Conservation (phyloP, 2,797 vertebrate species). For the Parauchenoglanis ngamensis region DNA sequence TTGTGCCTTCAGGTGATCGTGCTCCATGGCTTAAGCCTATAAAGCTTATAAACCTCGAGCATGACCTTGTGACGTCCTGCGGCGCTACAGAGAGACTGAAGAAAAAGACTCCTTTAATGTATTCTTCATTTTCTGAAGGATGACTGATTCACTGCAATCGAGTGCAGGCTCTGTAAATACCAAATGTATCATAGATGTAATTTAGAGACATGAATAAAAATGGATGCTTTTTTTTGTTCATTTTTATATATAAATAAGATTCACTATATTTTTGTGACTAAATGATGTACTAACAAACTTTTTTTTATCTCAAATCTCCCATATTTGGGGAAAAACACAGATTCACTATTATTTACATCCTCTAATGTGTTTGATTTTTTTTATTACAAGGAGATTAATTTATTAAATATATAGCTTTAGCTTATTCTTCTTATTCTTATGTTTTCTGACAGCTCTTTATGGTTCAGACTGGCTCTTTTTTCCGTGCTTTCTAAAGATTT, state of each 20-base stretch:
- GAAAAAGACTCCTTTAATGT: constrained; percentile 69
- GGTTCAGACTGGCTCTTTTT: constrained; percentile 36
- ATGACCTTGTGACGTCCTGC: background rate
- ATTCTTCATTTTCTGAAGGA: constrained; percentile 82
- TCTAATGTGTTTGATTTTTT: constrained; percentile 52
- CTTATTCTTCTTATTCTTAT: background rate
- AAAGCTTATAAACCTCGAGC: background rate
- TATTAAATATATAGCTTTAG: constrained; percentile 76
- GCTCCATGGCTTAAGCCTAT: background rate
- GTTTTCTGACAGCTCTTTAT: constrained; percentile 41
- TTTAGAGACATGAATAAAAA: constrained; percentile 76
- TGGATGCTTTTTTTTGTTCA: constrained; percentile 61
- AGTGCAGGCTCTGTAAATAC: constrained; percentile 67
- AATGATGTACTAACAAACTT: constrained; percentile 73
- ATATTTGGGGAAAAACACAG: constrained; percentile 47
- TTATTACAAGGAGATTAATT: constrained; percentile 72
- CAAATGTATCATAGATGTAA: constrained; percentile 81
- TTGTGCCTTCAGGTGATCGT: constrained; percentile 32
- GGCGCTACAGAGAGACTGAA: constrained; percentile 17
- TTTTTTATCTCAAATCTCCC: constrained; percentile 52
- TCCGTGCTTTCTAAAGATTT: background rate
- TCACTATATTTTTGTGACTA: constrained; percentile 72
- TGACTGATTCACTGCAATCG: constrained; percentile 69
- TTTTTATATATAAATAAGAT: constrained; percentile 70
- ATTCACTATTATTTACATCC: constrained; percentile 53